Percentiles rank a stretch among this genome's conserved stretches.
These are phyloP conservation scores for Gymnocypris eckloni DNA, from an alignment of 2,797 vertebrate genomes.

Conservation along the genomic window DNA sequence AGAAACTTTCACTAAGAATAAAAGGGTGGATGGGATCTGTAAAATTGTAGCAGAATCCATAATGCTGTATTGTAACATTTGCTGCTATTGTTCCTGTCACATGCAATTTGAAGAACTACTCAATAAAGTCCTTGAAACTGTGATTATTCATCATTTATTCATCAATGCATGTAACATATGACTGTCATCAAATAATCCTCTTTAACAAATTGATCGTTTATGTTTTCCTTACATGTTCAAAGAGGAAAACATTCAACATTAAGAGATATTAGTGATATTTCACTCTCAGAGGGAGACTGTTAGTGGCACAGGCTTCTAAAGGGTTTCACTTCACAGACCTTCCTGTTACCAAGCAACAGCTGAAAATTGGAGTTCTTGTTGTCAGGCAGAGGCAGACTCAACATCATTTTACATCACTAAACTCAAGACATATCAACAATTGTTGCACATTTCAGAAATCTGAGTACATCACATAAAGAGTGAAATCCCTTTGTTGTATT, in stretches of 20 bases:
- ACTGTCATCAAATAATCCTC: slow-evolving; percentile 8
- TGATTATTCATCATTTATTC: not conserved
- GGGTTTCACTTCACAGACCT: slow-evolving; percentile 57
- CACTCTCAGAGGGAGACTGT: slow-evolving; percentile 48
- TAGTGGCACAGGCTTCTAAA: slow-evolving; percentile 49
- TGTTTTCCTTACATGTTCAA: slow-evolving; percentile 9
- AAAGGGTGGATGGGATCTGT: not conserved
- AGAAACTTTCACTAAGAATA: not conserved
- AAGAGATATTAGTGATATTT: slow-evolving; percentile 32
- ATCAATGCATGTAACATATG: not conserved
- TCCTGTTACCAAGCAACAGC: slow-evolving; percentile 63
- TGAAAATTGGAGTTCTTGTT: slow-evolving; percentile 57
- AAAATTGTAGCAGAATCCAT: not conserved
- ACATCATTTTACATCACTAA: slow-evolving; percentile 39
- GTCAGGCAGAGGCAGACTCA: slow-evolving; percentile 57
- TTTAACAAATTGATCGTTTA: not conserved
- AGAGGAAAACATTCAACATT: slow-evolving; percentile 29
- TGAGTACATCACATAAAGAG: not conserved
- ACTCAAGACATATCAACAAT: slow-evolving; percentile 27
- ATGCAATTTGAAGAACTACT: not conserved
- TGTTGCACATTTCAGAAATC: not conserved
- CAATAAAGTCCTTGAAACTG: slow-evolving; percentile 13
- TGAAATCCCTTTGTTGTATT: not conserved
- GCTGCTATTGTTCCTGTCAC: not conserved
- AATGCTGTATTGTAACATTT: not conserved